phyloP scores from a whole-genome alignment of 2,113 vertebrate genomes.

The Castor canadensis region DNA sequence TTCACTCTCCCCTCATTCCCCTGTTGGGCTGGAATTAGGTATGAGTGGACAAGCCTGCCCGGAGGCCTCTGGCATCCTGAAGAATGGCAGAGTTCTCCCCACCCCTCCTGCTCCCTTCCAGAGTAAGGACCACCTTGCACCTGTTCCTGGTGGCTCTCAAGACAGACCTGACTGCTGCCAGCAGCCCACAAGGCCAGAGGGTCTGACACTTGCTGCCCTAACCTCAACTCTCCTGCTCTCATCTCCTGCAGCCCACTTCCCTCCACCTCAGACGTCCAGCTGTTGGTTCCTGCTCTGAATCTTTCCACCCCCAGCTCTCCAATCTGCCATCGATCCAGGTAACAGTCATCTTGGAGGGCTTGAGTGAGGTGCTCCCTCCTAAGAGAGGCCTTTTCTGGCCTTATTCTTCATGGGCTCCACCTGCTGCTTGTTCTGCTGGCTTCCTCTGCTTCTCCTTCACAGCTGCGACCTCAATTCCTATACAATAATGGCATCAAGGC shows the following conservation, averaged over 20 bases:
- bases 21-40: not conserved
- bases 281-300: no score
- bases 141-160: not conserved
- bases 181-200: not conserved
- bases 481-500: not conserved
- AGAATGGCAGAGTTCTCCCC: not conserved
- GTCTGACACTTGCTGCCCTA: no score
- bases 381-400: not conserved
- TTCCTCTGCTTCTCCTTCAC: conserved; percentile 6
- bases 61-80: not conserved
- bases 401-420: fast-evolving
- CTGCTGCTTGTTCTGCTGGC: not conserved
- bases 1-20: not conserved
- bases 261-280: no score
- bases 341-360: not conserved
- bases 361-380: not conserved
- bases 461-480: not conserved
- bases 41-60: not conserved
- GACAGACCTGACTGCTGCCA: not conserved
- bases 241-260: no score
- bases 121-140: no score
- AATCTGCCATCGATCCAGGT: not conserved
- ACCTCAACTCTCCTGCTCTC: no score
- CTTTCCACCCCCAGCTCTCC: not conserved
- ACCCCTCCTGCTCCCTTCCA: not conserved